phyloP scores from a whole-genome alignment of 2,888 invertebrate genomes.

The Tipula confusa region DNA sequence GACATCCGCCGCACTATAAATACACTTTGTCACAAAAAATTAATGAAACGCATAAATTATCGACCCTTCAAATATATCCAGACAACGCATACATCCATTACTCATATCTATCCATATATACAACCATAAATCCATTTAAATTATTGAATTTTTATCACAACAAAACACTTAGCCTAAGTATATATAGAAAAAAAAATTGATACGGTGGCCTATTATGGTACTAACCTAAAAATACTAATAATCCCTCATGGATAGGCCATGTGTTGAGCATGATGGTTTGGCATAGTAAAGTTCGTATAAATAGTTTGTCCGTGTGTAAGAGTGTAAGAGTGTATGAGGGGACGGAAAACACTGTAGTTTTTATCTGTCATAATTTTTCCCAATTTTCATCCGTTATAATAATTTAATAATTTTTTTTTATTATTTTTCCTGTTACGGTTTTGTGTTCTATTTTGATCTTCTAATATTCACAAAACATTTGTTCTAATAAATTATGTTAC shows the following conservation, averaged over 20 bases:
- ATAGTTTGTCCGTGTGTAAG: too few species aligned
- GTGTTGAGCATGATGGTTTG: too few species aligned
- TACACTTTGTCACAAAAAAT: neutral
- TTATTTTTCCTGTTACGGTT: neutral
- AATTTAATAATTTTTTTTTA: neutral
- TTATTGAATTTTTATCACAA: neutral
- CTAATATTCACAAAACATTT: neutral
- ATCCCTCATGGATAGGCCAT: too few species aligned
- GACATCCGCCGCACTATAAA: neutral
- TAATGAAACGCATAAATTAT: neutral
- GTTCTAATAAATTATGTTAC: neutral
- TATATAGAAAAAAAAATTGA: neutral
- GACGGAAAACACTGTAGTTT: neutral
- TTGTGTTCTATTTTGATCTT: conserved; percentile 7
- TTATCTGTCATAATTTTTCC: neutral
- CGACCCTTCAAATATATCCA: neutral
- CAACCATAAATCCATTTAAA: neutral
- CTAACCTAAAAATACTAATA: too few species aligned
- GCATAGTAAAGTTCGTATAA: too few species aligned
- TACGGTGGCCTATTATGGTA: neutral
- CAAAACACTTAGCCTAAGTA: neutral
- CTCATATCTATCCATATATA: neutral
- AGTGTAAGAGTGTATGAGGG: too few species aligned
- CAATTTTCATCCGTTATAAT: neutral
- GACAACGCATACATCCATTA: neutral